Percentiles rank a stretch among this genome's conserved stretches.
Evolutionary conservation across 2,797 vertebrate species (phyloP).

Genomic region (Squalus acanthias): DNA sequence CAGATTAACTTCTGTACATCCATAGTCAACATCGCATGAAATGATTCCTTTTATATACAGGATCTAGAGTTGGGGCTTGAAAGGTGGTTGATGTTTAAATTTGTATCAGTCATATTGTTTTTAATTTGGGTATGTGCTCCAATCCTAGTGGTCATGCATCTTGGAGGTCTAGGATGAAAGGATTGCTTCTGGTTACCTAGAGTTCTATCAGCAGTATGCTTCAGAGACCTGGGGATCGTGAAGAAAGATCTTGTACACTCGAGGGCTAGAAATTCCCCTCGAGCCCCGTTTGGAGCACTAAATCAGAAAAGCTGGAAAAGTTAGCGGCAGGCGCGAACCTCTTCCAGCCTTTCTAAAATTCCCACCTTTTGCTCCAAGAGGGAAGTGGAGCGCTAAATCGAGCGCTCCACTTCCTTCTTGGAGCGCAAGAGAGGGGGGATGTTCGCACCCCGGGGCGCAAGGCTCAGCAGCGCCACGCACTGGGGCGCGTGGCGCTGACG

Average conservation of each 20-base stretch:
- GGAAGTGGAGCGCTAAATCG: too few relatives aligned
- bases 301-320: too few relatives aligned
- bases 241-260: background rate
- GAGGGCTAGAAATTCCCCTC: too few relatives aligned
- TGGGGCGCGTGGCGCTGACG: too few relatives aligned
- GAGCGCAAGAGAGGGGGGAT: too few relatives aligned
- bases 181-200: background rate
- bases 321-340: too few relatives aligned
- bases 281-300: too few relatives aligned
- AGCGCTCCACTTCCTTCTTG: too few relatives aligned
- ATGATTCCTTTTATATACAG: background rate
- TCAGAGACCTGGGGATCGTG: background rate
- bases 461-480: too few relatives aligned
- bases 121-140: background rate
- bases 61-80: background rate
- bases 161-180: background rate
- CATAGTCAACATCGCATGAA: constrained; percentile 21
- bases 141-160: background rate
- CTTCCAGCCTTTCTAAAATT: too few relatives aligned
- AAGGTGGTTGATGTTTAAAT: background rate
- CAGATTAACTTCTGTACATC: background rate
- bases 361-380: too few relatives aligned
- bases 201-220: background rate
- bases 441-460: too few relatives aligned
- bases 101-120: background rate